Base-by-base conservation (phyloP, 1,140 invertebrate species). In the Goniozus legneri region DNA sequence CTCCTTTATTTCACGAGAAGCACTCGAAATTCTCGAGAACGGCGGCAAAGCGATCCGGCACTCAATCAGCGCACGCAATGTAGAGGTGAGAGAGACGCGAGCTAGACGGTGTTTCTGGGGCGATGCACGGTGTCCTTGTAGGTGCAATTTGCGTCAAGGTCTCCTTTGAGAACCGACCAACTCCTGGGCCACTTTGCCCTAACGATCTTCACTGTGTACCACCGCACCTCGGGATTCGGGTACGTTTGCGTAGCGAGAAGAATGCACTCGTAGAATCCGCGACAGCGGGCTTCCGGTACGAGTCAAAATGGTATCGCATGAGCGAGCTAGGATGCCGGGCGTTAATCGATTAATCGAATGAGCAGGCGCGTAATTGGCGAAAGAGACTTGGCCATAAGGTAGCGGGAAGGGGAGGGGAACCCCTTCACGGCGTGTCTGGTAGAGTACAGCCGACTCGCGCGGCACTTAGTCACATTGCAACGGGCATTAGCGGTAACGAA, bases 391-490 rank as follows among this genome's bases (percentile, higher is more conserved):
- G 62, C 57, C 60, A 51, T 50, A 50, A 39, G 58, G 60, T 60
- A 51, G 60, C 60, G 59, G 41, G 44, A 52, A 53, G 59, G 54
- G 56, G 59, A 51, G 55, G 58, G 58, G 58, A n/a, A n/a, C n/a
- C n/a, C n/a, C n/a, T n/a, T n/a, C n/a, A n/a, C n/a, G n/a, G n/a
- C n/a, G n/a, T n/a, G n/a, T n/a, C n/a, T n/a, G n/a, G n/a, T n/a
- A n/a, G n/a, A n/a, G n/a, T n/a, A n/a, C n/a, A n/a, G n/a, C n/a
- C n/a, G n/a, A n/a, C n/a, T n/a, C n/a, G n/a, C n/a, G n/a, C n/a
- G 59, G 53, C 67, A 70, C 67, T 69, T 70, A 68, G 65, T 56
- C 60, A 62, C 67, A 70, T 68, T 68, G 67, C 67, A 65, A 62
- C 67, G 57, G 56, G 64, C 61, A 70, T 70, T 68, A 68, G 56